Evolutionary conservation across 2,113 vertebrate genomes (phyloP).

Genomic region (Halcyon senegalensis): DNA sequence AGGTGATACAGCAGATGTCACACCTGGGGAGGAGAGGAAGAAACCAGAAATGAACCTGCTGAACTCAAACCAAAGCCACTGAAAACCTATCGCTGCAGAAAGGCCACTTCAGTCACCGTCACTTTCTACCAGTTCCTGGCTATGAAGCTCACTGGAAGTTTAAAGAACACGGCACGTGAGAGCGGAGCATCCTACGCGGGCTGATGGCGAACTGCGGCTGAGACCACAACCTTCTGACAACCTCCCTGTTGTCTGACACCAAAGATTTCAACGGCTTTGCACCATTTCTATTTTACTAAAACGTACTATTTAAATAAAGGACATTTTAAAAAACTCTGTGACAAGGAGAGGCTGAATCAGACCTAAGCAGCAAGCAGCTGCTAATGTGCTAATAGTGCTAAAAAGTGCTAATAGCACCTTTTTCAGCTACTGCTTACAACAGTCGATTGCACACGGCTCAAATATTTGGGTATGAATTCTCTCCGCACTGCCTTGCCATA

Average conservation of each 20-base stretch:
- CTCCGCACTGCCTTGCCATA: not conserved
- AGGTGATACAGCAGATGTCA: conserved; percentile 92
- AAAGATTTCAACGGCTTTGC: not conserved
- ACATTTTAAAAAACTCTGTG: not conserved
- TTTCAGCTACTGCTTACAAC: not conserved
- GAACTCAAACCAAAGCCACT: not conserved
- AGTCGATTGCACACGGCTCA: not conserved
- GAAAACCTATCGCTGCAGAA: not conserved
- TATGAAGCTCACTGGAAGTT: not conserved
- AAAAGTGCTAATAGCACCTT: not conserved
- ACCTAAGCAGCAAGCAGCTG: not conserved
- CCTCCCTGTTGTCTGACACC: not conserved
- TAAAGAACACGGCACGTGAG: not conserved
- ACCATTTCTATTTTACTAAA: not conserved
- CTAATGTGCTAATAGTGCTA: no score
- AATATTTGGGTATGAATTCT: not conserved
- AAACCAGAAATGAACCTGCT: not conserved
- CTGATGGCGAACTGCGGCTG: accelerated
- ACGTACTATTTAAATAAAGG: not conserved
- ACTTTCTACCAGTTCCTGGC: not conserved
- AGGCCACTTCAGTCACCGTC: not conserved
- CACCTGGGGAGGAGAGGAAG: conserved; percentile 80
- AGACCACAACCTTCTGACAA: not conserved
- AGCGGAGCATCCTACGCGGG: not conserved
- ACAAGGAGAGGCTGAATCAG: not conserved